Conservation (phyloP, 2,888 invertebrate genomes). For the Ametastegia equiseti region DNA sequence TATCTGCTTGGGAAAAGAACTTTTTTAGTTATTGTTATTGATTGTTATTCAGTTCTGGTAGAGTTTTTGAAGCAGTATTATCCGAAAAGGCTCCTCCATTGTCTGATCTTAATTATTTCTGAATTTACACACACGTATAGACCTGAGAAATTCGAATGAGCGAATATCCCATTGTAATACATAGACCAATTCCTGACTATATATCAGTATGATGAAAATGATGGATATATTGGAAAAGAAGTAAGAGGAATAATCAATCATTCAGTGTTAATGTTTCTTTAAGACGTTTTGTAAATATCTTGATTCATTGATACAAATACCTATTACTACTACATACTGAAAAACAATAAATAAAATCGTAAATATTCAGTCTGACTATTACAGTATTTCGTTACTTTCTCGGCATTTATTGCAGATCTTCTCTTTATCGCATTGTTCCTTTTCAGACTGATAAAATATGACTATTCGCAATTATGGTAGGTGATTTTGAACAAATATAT, state of each 20-base stretch:
- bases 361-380: neutral
- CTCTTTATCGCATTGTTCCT: neutral
- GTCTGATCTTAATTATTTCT: neutral
- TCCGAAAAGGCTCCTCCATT: neutral
- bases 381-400: neutral
- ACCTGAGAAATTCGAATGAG: neutral
- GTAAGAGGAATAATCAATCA: neutral
- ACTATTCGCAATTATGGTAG: neutral
- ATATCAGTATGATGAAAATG: neutral
- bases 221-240: neutral
- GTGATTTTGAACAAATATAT: too few species aligned
- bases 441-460: neutral
- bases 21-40: neutral
- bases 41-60: neutral
- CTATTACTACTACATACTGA: conserved; percentile 26
- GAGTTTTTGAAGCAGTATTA: neutral
- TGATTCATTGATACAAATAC: conserved; percentile 36
- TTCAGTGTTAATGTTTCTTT: conserved; percentile 36
- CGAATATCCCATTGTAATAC: conserved; percentile 21
- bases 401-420: neutral
- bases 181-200: conserved; percentile 1
- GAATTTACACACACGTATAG: neutral
- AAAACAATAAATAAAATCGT: conserved; percentile 35
- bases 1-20: too few species aligned
- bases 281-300: conserved; percentile 43